These are phyloP conservation scores for Silurus glanis DNA, from an alignment of 2,113 vertebrate species.

Conservation along the genomic window DNA sequence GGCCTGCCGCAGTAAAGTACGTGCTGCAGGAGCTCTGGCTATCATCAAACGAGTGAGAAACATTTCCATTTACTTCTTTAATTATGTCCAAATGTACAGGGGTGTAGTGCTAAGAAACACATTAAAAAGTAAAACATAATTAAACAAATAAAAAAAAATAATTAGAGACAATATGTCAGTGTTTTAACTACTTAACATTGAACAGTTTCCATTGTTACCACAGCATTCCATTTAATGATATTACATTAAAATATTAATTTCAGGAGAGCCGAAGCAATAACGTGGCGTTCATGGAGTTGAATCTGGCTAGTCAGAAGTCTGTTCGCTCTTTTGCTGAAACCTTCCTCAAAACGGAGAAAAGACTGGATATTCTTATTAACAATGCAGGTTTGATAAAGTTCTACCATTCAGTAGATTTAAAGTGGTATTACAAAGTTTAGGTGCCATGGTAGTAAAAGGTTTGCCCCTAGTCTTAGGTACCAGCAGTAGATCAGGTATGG, in stretches of 20 bases:
- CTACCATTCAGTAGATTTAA: neutral
- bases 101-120: neutral
- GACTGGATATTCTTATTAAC: slow-evolving; percentile 89
- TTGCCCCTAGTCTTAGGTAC: neutral
- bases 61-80: neutral
- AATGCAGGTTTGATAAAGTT: slow-evolving; percentile 81
- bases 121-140: neutral
- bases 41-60: slow-evolving; percentile 77
- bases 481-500: neutral
- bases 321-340: slow-evolving; percentile 79
- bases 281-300: slow-evolving; percentile 84
- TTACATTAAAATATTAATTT: neutral
- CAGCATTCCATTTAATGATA: too few relatives aligned
- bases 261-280: slow-evolving; percentile 78
- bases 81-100: neutral
- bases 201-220: neutral
- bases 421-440: neutral
- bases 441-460: neutral
- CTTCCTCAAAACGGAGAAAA: slow-evolving; percentile 82
- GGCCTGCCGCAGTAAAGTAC: slow-evolving; percentile 73
- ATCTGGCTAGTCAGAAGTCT: slow-evolving; percentile 82
- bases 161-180: neutral
- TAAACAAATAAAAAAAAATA: neutral
- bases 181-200: neutral
- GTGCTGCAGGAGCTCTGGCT: slow-evolving; percentile 72